Evolutionary conservation across 23 tunicate species (phyloP).

Genomic region (Halocynthia aurantium): DNA sequence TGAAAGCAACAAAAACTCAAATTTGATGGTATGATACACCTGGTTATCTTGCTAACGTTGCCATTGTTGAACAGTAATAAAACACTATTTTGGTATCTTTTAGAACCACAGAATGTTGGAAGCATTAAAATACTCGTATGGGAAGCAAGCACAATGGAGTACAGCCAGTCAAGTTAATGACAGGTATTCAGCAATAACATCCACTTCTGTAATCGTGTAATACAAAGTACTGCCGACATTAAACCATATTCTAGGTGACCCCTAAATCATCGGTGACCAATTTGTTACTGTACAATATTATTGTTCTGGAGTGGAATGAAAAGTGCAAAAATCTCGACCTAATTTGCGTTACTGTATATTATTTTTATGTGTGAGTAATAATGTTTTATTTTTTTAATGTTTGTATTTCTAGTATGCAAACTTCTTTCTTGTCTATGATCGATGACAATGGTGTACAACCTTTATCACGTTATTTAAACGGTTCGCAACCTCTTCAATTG

Average conservation of each 20-base stretch:
- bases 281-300: no score
- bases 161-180: conserved; percentile 1
- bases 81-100: not conserved
- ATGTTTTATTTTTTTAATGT: no score
- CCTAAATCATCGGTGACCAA: no score
- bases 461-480: conserved; percentile 30
- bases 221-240: no score
- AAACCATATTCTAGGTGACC: no score
- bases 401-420: no score
- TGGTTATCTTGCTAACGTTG: not conserved
- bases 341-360: no score
- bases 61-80: not conserved
- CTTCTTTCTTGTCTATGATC: conserved; percentile 6
- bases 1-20: not conserved
- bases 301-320: no score
- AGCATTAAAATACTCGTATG: conserved; percentile 20
- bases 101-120: conserved; percentile 16
- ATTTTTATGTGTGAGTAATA: no score
- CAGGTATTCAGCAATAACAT: conserved; percentile 9
- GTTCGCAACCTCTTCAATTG: conserved; percentile 47
- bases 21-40: not conserved
- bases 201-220: not conserved
- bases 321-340: no score
- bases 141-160: conserved; percentile 18
- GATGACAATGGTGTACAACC: conserved; percentile 23